Base-by-base conservation (phyloP, 2,888 invertebrate genomes). In the Coelopa pilipes region DNA sequence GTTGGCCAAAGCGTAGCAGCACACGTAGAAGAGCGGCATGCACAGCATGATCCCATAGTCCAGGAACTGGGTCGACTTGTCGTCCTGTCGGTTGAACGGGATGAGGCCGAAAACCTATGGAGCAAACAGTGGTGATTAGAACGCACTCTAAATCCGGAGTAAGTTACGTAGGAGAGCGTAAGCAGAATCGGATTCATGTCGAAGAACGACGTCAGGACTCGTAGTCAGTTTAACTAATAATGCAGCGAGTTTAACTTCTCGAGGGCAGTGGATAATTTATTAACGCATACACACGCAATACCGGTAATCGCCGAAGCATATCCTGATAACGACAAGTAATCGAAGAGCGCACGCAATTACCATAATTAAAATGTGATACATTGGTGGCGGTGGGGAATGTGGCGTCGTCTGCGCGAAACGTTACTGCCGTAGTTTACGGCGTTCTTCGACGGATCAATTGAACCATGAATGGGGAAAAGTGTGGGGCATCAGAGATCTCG, bases 41-140 rank as follows among this genome's bases (percentile, higher is more conserved):
- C 83, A 70, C 4, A 80, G 45, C 84, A 87, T 86, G 53, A 84
- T 72, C 2, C 78, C 46, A 49, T 85, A 87, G 72, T 87, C 87
- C 13, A 78, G 9, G 11, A 80, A 5, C 3, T 78, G 62, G 45
- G 78, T 82, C 9, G 83, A 78, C 1, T 74, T 17, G 15, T 50
- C 1, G 53, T 79, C 74, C 49, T 80, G 75, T 0, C 83, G 84
- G 73, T 86, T 84, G n/a, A 85, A 77, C 1, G 87, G 87, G 53
- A 86, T 80, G 0, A 86, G 78, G 1, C 87, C 87, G 63, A 82
- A 81, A 50, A 78, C 75, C 86, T 86, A 68, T 1, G 73, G 78
- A 68, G 34, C 60, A 49, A 34, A 34, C 4, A 34, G 7, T 60
- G 2, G 17, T 21, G 21, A 21, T 7, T 12, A 62, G n/a, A 62